Conservation (phyloP, 2,797 vertebrate species). For the Huso huso region DNA sequence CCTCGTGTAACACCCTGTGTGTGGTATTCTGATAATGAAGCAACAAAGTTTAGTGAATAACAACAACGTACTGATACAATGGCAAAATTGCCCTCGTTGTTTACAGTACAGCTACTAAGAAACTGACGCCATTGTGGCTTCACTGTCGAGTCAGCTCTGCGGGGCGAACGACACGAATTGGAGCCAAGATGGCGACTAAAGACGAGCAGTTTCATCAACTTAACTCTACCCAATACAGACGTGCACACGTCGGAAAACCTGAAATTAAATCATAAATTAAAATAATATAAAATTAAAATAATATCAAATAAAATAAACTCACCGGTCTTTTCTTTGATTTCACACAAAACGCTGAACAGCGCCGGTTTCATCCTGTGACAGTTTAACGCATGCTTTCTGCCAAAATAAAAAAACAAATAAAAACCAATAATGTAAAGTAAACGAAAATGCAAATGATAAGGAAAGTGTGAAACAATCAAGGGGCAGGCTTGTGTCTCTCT, state of each 20-base stretch:
- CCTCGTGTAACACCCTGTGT: too few relatives aligned
- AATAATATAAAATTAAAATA: slow-evolving; percentile 20
- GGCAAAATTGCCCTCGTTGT: slow-evolving; percentile 8
- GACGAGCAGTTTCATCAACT: slow-evolving; percentile 1
- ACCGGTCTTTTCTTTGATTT: slow-evolving; percentile 93
- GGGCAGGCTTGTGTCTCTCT: too few relatives aligned
- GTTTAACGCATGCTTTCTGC: slow-evolving; percentile 88
- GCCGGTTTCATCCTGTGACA: slow-evolving; percentile 92
- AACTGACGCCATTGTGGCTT: slow-evolving; percentile 16
- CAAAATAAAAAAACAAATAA: not conserved
- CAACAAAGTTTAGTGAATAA: too few relatives aligned
- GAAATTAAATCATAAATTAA: slow-evolving; percentile 1
- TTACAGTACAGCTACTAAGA: not conserved
- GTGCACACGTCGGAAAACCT: not conserved
- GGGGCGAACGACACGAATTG: not conserved
- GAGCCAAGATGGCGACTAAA: slow-evolving; percentile 16
- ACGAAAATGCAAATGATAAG: slow-evolving; percentile 6
- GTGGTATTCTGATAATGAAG: too few relatives aligned
- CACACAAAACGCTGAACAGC: slow-evolving; percentile 85
- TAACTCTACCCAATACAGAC: slow-evolving; percentile 3
- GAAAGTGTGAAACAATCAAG: not conserved
- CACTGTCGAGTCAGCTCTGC: not conserved
- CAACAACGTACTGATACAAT: too few relatives aligned
- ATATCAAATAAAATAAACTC: slow-evolving; percentile 24
- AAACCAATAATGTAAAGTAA: not conserved